A percentile compares a stretch with the other conserved stretches of the same genome.
phyloP scores from a whole-genome alignment of 2,113 vertebrate species.

The Trinectes maculatus region DNA sequence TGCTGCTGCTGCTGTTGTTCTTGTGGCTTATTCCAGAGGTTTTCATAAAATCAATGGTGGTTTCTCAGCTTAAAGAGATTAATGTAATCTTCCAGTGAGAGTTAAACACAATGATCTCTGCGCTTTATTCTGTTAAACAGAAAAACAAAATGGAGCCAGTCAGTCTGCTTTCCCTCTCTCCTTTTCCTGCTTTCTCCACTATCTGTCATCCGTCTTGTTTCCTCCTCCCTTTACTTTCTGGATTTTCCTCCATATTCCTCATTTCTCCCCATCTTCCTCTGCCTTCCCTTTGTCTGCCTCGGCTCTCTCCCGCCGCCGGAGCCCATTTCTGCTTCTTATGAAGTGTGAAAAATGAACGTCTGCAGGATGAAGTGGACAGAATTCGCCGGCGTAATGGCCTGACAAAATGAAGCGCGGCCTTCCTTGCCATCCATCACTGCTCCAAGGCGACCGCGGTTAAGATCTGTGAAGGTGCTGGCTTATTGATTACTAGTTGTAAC shows the following conservation, averaged over 20 bases:
- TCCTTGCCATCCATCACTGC: slow-evolving; percentile 98
- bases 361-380: slow-evolving; percentile 91
- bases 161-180: slow-evolving; percentile 44
- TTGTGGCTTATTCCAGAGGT: slow-evolving; percentile 32
- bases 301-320: slow-evolving; percentile 33
- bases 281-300: slow-evolving; percentile 24
- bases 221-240: slow-evolving; percentile 18
- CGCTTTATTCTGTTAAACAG: too few species aligned
- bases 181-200: slow-evolving; percentile 26
- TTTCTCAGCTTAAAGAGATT: not conserved
- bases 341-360: slow-evolving; percentile 94
- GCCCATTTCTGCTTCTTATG: slow-evolving; percentile 72
- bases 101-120: not conserved
- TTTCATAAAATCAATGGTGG: slow-evolving; percentile 7
- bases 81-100: slow-evolving; percentile 7
- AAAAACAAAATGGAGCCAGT: slow-evolving; percentile 31
- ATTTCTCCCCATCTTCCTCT: slow-evolving; percentile 39
- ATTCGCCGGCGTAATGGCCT: slow-evolving; percentile 96
- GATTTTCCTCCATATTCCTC: slow-evolving; percentile 45
- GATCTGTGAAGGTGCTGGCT: slow-evolving; percentile 99
- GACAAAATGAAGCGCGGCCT: slow-evolving; percentile 99
- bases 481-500: slow-evolving; percentile 99
- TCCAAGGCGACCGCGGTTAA: slow-evolving; percentile 94
- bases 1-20: slow-evolving; percentile 17
- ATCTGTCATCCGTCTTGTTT: slow-evolving; percentile 44